Base-by-base conservation (phyloP, 2,113 vertebrate genomes). In the Vombatus ursinus region DNA sequence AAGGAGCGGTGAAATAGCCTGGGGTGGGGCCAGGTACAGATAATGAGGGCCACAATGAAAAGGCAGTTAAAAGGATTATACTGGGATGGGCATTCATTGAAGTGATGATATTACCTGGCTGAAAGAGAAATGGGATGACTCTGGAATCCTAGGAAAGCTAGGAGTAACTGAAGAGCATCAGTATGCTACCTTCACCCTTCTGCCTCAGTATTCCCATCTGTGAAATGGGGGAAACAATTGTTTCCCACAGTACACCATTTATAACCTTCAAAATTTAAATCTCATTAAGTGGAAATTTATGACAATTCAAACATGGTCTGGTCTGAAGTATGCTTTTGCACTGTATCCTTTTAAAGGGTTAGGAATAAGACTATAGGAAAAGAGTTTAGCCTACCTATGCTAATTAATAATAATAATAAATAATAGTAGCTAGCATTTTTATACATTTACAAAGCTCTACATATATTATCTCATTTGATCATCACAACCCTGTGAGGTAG, bases 91-190 rank as follows among this genome's bases (percentile, higher is more conserved):
- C 48, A 50, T 89, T 96, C 57, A 91, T 96, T 93, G 90, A 51
- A 16, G 3, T 50, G 47, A 53, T 50, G 90, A 50, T 51, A 90
- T 61, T 50, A 77, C 95, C 91, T 90, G 90, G 52, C 51, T 89
- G 54, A 50, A 90, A 26, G 1, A 22, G 50, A 44, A 84, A 23
- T 84, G 68, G n/a, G 16, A 44, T 84, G 37, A 84, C 16, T 84
- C 68, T 44, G 92, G n/a, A 77, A 54, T 28, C 91, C 26, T 6
- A 25, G 31, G 52, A 22, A 16, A 26, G 47, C n/a, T 91, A 89
- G 0, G 0, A 0, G 0, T 1, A 24, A 16, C 11, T 44, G 49
- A 49, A 31, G 49, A 22, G 9, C 25, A 47, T 4, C 0, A 0
- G 11, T 1, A 84, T 0, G 0, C 2, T 2, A 50, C n/a, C 37